Conservation (phyloP, 2,888 invertebrate genomes). For the Acleris holmiana region DNA sequence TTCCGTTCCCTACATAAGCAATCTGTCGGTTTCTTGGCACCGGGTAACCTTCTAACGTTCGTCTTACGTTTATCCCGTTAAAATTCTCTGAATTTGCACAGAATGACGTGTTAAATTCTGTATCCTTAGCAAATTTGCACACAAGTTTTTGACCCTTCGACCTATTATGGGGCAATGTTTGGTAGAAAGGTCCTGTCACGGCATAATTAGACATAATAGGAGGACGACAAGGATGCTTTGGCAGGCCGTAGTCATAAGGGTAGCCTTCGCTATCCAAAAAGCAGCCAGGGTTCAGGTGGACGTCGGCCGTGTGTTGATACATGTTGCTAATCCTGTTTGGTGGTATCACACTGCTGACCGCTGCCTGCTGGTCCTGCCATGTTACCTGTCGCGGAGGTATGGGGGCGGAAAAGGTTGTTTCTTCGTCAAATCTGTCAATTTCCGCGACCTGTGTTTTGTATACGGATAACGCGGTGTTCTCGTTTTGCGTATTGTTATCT, state of each 20-base stretch:
- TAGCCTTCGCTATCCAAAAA: slow-evolving; percentile 92
- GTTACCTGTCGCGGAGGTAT: slow-evolving; percentile 81
- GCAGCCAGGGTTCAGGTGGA: slow-evolving; percentile 90
- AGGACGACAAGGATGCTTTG: slow-evolving; percentile 84
- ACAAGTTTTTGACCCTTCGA: slow-evolving; percentile 82
- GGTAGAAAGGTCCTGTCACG: slow-evolving; percentile 85
- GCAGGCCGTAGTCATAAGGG: slow-evolving; percentile 90
- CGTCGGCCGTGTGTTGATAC: slow-evolving; percentile 88
- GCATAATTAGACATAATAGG: slow-evolving; percentile 77
- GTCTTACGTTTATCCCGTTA: slow-evolving; percentile 85
- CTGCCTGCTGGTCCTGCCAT: slow-evolving; percentile 80
- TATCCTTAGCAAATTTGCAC: slow-evolving; percentile 80
- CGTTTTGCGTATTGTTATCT: slow-evolving; percentile 77
- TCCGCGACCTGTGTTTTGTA: slow-evolving; percentile 71
- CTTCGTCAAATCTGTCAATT: slow-evolving; percentile 73
- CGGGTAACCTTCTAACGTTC: slow-evolving; percentile 93
- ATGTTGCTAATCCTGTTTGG: slow-evolving; percentile 77
- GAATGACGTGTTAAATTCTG: slow-evolving; percentile 72
- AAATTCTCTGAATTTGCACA: slow-evolving; percentile 76
- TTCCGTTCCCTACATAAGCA: slow-evolving; percentile 76
- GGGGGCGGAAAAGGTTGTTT: slow-evolving; percentile 71
- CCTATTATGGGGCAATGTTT: slow-evolving; percentile 91
- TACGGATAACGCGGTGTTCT: slow-evolving; percentile 74
- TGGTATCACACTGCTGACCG: slow-evolving; percentile 76
- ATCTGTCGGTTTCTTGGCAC: slow-evolving; percentile 82